Evolutionary conservation across 2,888 invertebrate species (phyloP).

Genomic region (Aelia acuminata): DNA sequence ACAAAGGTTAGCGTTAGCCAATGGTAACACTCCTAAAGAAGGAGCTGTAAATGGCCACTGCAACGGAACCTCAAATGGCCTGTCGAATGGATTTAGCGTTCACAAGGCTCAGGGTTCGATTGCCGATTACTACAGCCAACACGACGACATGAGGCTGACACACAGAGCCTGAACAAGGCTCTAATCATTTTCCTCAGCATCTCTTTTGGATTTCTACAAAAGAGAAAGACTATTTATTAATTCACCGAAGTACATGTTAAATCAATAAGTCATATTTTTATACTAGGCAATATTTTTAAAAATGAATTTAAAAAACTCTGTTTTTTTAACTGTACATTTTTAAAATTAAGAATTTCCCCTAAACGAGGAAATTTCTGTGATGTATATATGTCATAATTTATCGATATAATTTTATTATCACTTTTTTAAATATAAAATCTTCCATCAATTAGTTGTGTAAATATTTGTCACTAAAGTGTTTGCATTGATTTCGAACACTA

Average conservation of each 20-base stretch:
- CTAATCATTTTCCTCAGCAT: slow-evolving; percentile 17
- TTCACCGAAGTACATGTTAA: slow-evolving; percentile 28
- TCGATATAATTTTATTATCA: slow-evolving; percentile 46
- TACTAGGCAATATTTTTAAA: slow-evolving; percentile 43
- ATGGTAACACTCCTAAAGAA: slow-evolving; percentile 1
- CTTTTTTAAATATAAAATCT: slow-evolving; percentile 54
- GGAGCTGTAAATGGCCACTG: slow-evolving; percentile 47
- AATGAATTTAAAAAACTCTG: slow-evolving; percentile 16
- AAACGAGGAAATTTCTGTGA: slow-evolving; percentile 29
- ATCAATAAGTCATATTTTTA: slow-evolving; percentile 56
- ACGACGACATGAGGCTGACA: slow-evolving; percentile 58
- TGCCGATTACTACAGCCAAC: slow-evolving; percentile 33
- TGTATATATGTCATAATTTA: slow-evolving; percentile 55
- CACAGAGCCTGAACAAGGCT: slow-evolving; percentile 49
- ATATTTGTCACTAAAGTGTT: slow-evolving; percentile 52
- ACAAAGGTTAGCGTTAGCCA: slow-evolving; percentile 5
- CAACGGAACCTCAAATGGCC: slow-evolving; percentile 44
- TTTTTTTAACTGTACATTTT: slow-evolving; percentile 50
- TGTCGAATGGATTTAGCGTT: not conserved
- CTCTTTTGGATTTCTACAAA: slow-evolving; percentile 46
- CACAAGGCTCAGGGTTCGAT: slow-evolving; percentile 44
- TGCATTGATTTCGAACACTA: slow-evolving; percentile 50
- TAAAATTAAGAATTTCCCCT: slow-evolving; percentile 19
- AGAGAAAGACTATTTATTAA: slow-evolving; percentile 53
- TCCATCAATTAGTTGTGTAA: slow-evolving; percentile 56